These are phyloP conservation scores for Globia sparganii DNA, from an alignment of 2,888 invertebrate genomes.

Conservation along the genomic window DNA sequence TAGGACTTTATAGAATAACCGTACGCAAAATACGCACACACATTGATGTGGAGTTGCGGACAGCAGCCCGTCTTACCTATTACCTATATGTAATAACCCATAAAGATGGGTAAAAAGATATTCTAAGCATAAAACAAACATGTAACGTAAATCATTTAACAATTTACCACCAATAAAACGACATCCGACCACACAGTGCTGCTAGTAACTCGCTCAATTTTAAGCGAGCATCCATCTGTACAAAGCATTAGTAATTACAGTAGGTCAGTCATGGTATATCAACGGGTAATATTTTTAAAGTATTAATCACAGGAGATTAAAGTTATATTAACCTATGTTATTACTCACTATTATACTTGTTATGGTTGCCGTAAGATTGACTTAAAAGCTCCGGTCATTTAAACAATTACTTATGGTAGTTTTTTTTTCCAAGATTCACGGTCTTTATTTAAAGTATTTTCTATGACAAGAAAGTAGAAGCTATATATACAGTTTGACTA, in stretches of 20 bases:
- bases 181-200: neutral
- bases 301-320: slow-evolving; percentile 46
- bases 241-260: slow-evolving; percentile 42
- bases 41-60: too few relatives aligned
- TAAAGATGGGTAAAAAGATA: too few relatives aligned
- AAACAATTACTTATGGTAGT: neutral
- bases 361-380: slow-evolving; percentile 25
- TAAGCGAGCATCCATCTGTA: slow-evolving; percentile 14
- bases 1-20: neutral
- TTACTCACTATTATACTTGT: slow-evolving; percentile 31
- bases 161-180: neutral
- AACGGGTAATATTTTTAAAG: slow-evolving; percentile 27
- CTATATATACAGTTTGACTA: neutral
- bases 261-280: slow-evolving; percentile 14
- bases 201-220: neutral
- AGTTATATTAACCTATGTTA: slow-evolving; percentile 30
- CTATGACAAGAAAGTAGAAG: neutral
- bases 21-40: too few relatives aligned
- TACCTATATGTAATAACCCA: too few relatives aligned
- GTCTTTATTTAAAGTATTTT: neutral
- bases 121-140: neutral
- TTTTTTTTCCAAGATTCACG: slow-evolving; percentile 24
- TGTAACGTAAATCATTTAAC: neutral
- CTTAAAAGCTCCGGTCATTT: slow-evolving; percentile 21
- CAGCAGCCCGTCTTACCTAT: too few relatives aligned